Evolutionary conservation across 2,797 vertebrate species (phyloP).

Genomic region (Oreonectes daqikongensis): DNA sequence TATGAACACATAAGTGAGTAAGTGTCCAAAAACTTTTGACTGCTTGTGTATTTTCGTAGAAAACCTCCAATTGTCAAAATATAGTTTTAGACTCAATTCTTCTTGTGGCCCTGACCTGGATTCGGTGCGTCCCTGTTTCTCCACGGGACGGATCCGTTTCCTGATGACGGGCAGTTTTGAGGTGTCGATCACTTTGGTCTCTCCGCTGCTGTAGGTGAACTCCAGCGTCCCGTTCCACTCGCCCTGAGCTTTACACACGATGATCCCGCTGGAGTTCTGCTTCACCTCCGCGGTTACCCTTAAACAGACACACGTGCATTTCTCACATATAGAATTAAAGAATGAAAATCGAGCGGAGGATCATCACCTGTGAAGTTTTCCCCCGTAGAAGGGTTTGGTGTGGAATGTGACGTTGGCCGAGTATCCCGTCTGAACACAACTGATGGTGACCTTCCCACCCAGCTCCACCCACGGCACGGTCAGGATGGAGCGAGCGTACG

Average conservation of each 20-base stretch:
- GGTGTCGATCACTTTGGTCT: slow-evolving; percentile 92
- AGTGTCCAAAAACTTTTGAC: no score
- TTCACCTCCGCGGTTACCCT: slow-evolving; percentile 95
- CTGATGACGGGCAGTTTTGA: slow-evolving; percentile 82
- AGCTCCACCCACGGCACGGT: slow-evolving; percentile 97
- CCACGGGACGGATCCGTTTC: slow-evolving; percentile 85
- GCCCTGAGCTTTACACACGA: slow-evolving; percentile 94
- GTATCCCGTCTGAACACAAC: slow-evolving; percentile 88
- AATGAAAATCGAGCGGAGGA: not conserved
- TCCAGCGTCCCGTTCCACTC: slow-evolving; percentile 94
- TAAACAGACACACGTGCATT: not conserved
- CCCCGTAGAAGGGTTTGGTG: slow-evolving; percentile 95
- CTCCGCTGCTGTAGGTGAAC: slow-evolving; percentile 91
- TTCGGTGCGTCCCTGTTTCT: slow-evolving; percentile 85
- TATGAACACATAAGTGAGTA: no score
- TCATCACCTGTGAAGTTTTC: slow-evolving; percentile 88
- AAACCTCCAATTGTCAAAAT: no score
- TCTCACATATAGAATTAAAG: not conserved
- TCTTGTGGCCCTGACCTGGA: slow-evolving; percentile 77
- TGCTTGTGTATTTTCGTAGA: no score
- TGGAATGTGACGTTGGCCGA: slow-evolving; percentile 90
- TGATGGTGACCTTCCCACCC: slow-evolving; percentile 92
- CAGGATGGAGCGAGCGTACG: slow-evolving; percentile 95
- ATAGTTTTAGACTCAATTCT: no score
- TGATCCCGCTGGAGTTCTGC: slow-evolving; percentile 87